Evolutionary conservation across 2,797 vertebrate genomes (phyloP).

Genomic region (Centropyge bicolor): DNA sequence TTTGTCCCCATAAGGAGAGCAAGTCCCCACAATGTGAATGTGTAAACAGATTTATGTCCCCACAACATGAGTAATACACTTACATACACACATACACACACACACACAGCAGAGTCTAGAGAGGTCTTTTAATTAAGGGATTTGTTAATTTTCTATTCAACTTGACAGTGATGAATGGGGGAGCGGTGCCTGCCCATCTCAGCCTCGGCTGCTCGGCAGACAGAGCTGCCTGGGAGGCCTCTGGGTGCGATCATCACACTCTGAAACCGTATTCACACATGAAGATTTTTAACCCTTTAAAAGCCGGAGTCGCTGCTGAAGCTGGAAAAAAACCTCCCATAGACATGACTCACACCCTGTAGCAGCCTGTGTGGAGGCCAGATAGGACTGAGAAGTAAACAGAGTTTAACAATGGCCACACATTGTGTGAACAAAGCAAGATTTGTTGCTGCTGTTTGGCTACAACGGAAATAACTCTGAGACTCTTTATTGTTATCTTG

Average conservation of each 20-base stretch:
- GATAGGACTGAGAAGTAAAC: slow-evolving; percentile 62
- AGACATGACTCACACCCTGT: neutral
- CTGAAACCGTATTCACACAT: slow-evolving; percentile 53
- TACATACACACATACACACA: slow-evolving; percentile 33
- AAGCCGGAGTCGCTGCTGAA: slow-evolving; percentile 6
- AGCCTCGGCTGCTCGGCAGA: slow-evolving; percentile 60
- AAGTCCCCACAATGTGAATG: too few relatives aligned
- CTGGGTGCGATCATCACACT: slow-evolving; percentile 56
- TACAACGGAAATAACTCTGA: slow-evolving; percentile 17
- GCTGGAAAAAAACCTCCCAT: neutral
- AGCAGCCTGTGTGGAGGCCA: slow-evolving; percentile 37
- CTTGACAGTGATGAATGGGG: slow-evolving; percentile 82
- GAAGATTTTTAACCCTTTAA: slow-evolving; percentile 60
- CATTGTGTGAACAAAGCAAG: slow-evolving; percentile 46
- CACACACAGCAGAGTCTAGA: slow-evolving; percentile 47
- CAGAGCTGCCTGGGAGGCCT: slow-evolving; percentile 61
- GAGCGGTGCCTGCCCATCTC: slow-evolving; percentile 59
- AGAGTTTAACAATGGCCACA: slow-evolving; percentile 55
- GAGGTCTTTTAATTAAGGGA: slow-evolving; percentile 83
- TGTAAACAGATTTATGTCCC: too few relatives aligned
- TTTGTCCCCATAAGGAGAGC: too few relatives aligned
- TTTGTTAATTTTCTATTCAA: slow-evolving; percentile 84
- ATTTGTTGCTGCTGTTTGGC: slow-evolving; percentile 41
- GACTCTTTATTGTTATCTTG: slow-evolving; percentile 35
- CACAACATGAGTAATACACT: neutral